phyloP scores from a whole-genome alignment of 2,113 vertebrate genomes.

The Anarrhichthys ocellatus region DNA sequence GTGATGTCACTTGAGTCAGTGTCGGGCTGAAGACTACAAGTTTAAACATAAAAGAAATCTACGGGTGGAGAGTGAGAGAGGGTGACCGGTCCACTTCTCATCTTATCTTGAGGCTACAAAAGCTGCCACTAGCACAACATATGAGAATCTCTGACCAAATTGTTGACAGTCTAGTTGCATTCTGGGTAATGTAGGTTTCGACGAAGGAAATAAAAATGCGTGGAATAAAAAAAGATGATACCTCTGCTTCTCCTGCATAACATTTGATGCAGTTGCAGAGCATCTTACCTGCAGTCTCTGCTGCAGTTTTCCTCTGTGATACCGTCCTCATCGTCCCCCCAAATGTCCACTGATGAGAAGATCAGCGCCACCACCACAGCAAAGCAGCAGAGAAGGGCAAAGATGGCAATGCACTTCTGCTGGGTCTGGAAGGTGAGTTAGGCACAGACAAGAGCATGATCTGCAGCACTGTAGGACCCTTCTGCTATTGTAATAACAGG shows the following conservation, averaged over 20 bases:
- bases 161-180: neutral
- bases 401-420: slow-evolving; percentile 96
- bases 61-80: neutral
- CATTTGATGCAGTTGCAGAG: neutral
- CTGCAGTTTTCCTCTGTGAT: slow-evolving; percentile 95
- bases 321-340: slow-evolving; percentile 92
- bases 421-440: slow-evolving; percentile 86
- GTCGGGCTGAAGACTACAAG: neutral
- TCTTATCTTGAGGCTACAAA: neutral
- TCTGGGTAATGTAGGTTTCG: neutral
- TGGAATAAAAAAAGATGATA: too few species aligned
- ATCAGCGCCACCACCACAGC: slow-evolving; percentile 91
- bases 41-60: neutral
- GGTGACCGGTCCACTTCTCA: neutral
- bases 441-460: neutral
- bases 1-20: neutral
- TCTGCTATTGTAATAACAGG: neutral
- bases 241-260: too few species aligned
- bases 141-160: neutral
- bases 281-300: slow-evolving; percentile 92
- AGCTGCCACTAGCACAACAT: neutral
- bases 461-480: neutral
- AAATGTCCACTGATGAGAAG: slow-evolving; percentile 94
- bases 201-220: too few species aligned
- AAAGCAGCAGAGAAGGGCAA: slow-evolving; percentile 95